Evolutionary conservation across 2,113 vertebrate species (phyloP).

Genomic region (Xerus inauris): DNA sequence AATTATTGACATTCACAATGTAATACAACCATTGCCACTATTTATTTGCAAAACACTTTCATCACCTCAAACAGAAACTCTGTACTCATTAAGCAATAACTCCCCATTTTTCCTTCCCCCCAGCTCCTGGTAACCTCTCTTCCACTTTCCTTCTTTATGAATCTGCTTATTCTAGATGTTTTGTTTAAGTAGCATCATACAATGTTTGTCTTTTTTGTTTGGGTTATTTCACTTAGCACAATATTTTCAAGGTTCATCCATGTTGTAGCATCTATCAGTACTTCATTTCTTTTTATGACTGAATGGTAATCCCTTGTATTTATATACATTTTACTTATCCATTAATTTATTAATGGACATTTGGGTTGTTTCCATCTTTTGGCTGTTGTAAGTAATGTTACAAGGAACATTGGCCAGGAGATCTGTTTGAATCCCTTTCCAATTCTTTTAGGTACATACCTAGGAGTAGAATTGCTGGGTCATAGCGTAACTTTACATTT

Average conservation of each 20-base stretch:
- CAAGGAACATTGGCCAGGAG: neutral
- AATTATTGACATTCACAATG: neutral
- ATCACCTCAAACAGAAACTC: constrained; percentile 56
- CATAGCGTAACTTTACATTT: neutral
- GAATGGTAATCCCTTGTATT: neutral
- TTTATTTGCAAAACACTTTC: constrained; percentile 45
- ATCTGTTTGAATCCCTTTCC: neutral
- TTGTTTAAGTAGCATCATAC: neutral
- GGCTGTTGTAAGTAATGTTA: neutral
- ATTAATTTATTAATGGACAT: neutral
- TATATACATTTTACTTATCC: neutral
- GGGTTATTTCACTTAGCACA: neutral
- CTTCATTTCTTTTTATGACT: neutral
- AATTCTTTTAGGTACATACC: neutral
- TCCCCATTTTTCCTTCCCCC: neutral
- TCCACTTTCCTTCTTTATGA: neutral
- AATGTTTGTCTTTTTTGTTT: neutral
- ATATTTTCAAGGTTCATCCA: neutral
- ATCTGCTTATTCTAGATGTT: neutral
- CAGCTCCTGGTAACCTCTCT: neutral
- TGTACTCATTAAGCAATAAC: constrained; percentile 34
- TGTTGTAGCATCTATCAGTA: neutral
- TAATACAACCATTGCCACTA: neutral
- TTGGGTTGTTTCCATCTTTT: neutral
- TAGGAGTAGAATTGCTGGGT: neutral